These are phyloP conservation scores for Anser cygnoides DNA, from an alignment of 2,113 vertebrate species.

Conservation along the genomic window DNA sequence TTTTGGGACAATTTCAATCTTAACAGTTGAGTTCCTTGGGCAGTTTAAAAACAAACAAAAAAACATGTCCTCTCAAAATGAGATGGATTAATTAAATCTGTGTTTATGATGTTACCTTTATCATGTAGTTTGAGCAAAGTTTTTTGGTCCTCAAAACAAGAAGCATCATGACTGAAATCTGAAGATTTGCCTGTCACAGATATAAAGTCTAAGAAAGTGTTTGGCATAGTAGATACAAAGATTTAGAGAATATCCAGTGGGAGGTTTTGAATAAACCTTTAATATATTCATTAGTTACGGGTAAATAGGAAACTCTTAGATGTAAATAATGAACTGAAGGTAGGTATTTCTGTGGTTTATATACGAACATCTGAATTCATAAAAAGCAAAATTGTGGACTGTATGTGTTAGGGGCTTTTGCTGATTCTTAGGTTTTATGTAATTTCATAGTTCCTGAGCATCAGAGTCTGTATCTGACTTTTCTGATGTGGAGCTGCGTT, in stretches of 20 bases:
- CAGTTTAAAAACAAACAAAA: not conserved
- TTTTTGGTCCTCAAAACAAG: not conserved
- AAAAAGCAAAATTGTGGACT: not conserved
- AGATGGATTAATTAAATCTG: not conserved
- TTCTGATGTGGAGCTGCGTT: not conserved
- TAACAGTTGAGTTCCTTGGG: not conserved
- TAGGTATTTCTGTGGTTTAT: not conserved
- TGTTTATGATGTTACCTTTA: not conserved
- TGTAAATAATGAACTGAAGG: not conserved
- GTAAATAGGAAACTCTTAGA: not conserved
- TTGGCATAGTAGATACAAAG: not conserved
- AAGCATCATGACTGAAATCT: not conserved
- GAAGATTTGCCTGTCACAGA: not conserved
- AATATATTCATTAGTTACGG: not conserved
- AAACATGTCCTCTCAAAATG: not conserved
- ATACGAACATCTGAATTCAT: not conserved
- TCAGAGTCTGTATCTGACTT: not conserved
- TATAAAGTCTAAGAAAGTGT: not conserved
- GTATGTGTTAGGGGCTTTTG: not conserved
- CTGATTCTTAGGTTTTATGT: not conserved
- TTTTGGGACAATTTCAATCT: not conserved
- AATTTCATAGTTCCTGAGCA: not conserved
- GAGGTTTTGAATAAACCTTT: constrained; percentile 28
- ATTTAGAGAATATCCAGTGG: not conserved
- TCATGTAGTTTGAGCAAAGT: not conserved